Base-by-base conservation (phyloP, 2,113 vertebrate species). In the Syngnathus scovelli region DNA sequence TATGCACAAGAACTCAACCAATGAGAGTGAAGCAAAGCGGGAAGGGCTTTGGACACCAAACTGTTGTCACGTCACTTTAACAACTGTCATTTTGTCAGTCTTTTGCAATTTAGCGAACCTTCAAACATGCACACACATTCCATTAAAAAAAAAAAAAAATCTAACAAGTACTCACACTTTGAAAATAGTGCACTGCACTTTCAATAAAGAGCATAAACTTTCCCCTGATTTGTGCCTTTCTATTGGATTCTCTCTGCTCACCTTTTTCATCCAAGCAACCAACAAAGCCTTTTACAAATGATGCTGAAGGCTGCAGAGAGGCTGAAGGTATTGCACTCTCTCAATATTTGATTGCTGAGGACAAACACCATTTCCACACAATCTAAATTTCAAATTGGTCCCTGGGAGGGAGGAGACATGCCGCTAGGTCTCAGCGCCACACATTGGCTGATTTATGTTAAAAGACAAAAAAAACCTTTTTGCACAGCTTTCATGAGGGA, bases 381-480 rank as follows among this genome's bases (percentile, higher is more conserved):
- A 91, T 91, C 89, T 90, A 89, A 89, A 92, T 89, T 92, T 91
- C 79, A 92, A 91, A 90, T 89, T 79, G 81, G 88, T 90, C 83
- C 84, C 89, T 85, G 70, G 64, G 61, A 90, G 84, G 75, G 76
- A 83, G 81, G 64, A 78, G 81, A 81, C 73, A 76, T 27, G 86
- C 89, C 84, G 79, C 74, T 61, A 87, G 89, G 87, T 88, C 83
- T 82, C 49, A 59, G 72, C 77, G 82, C 66, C 77, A 66, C 85
- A 83, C 81, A 86, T 89, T 89, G 89, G 89, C 90, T 90, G 89
- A 90, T 90, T 92, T 90, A 86, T 90, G 86, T 91, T 86, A 88
- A 92, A 91, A 90, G 83, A 86, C 84, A 88, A 71, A 60, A n/a
- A 21, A 13, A 58, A 13, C 70, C 68, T 83, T 83, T 89, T 87